Evolutionary conservation across 2,888 invertebrate species (phyloP).

Genomic region (Chymomyza procnemis): DNA sequence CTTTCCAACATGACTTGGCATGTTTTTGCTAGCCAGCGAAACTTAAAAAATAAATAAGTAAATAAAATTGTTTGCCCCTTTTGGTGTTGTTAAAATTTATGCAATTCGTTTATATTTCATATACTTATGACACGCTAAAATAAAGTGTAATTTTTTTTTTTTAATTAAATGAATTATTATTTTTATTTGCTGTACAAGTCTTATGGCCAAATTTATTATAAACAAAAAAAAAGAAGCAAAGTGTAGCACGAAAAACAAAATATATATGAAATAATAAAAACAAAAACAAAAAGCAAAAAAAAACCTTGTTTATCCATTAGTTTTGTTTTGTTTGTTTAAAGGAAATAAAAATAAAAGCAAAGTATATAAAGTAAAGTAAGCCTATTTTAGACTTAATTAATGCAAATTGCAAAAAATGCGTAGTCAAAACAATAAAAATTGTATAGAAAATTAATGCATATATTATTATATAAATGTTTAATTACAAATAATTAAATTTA

Average conservation of each 20-base stretch:
- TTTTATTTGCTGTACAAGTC: not conserved
- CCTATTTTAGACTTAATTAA: slow-evolving; percentile 72
- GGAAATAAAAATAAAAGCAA: slow-evolving; percentile 16
- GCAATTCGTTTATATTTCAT: slow-evolving; percentile 2
- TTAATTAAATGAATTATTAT: slow-evolving; percentile 14
- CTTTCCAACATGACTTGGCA: not conserved
- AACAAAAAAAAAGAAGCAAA: slow-evolving; percentile 16
- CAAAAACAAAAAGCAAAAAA: not conserved
- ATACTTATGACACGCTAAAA: slow-evolving; percentile 6
- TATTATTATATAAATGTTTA: not conserved
- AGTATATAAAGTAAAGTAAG: slow-evolving; percentile 51
- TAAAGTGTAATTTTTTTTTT: not conserved
- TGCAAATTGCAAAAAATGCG: slow-evolving; percentile 66
- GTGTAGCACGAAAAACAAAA: slow-evolving; percentile 3
- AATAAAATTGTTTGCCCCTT: slow-evolving; percentile 9
- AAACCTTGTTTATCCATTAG: not conserved
- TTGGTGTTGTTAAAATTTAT: not conserved
- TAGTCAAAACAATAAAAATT: slow-evolving; percentile 64
- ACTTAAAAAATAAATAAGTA: slow-evolving; percentile 1
- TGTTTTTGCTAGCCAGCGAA: not conserved
- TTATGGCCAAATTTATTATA: slow-evolving; percentile 42
- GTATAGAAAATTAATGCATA: slow-evolving; percentile 67
- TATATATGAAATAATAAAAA: too few relatives aligned
- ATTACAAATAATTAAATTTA: slow-evolving; percentile 14
- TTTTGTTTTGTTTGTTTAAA: slow-evolving; percentile 40